A percentile compares a stretch with the other conserved stretches of the same genome.
phyloP scores from a whole-genome alignment of 2,113 vertebrate genomes.

The Rhabdornis inornatus region DNA sequence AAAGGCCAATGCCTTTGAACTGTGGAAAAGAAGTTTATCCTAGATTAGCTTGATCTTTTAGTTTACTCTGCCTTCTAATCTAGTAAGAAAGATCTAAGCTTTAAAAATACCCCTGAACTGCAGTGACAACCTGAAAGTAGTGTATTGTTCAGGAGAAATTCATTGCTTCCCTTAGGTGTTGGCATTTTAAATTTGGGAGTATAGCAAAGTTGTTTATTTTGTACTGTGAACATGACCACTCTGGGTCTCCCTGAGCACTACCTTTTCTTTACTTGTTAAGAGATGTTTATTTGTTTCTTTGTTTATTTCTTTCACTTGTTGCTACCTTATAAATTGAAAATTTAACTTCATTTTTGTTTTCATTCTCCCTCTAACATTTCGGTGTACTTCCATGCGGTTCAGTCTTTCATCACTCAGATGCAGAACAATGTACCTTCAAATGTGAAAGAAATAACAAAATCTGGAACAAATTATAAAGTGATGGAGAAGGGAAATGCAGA shows the following conservation, averaged over 20 bases:
- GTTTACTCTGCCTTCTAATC: slow-evolving; percentile 71
- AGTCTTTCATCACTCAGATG: slow-evolving; percentile 46
- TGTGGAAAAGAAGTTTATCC: slow-evolving; percentile 71
- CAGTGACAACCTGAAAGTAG: slow-evolving; percentile 35
- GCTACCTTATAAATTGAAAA: background rate
- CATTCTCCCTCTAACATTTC: slow-evolving; percentile 25
- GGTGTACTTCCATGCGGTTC: slow-evolving; percentile 3
- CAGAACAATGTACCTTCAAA: slow-evolving; percentile 33
- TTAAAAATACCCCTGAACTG: slow-evolving; percentile 30
- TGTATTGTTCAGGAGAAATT: background rate
- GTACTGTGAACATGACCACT: background rate
- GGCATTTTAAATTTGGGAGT: background rate
- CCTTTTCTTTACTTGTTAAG: background rate
- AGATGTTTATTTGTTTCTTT: background rate
- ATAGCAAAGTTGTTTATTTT: background rate
- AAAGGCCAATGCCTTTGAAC: slow-evolving; percentile 75
- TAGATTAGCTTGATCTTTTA: slow-evolving; percentile 71
- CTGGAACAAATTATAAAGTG: slow-evolving; percentile 71
- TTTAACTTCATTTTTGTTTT: slow-evolving; percentile 18
- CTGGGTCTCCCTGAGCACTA: background rate
- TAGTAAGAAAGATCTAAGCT: slow-evolving; percentile 59
- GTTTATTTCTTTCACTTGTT: background rate
- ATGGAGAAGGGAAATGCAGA: slow-evolving; percentile 47
- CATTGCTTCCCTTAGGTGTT: background rate
- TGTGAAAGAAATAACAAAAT: slow-evolving; percentile 59